Base-by-base conservation (phyloP, 2,888 invertebrate species). In the Stenoptilia bipunctidactyla region DNA sequence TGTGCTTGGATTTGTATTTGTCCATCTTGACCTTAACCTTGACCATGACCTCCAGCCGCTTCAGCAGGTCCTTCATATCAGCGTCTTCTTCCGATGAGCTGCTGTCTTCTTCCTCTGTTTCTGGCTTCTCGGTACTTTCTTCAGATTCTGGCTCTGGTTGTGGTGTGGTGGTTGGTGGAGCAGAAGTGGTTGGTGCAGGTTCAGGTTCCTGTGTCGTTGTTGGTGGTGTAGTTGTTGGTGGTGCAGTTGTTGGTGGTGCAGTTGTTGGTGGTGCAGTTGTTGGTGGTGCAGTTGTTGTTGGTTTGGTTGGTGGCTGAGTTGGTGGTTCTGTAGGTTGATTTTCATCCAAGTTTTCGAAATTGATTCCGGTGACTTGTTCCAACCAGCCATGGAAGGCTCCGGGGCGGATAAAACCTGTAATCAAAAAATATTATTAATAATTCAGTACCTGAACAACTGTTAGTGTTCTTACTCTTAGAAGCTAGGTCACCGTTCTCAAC, bases 321-420 rank as follows among this genome's bases (percentile, higher is more conserved):
- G 47, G 43, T 1, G 36, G 39, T 1, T 44, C 47, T 0, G 52
- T 58, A 20, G 57, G 60, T 41, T 70, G 67, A 2, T 58, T 45
- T 41, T 70, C 68, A 2, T 58, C 45, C 1, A 72, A 45, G 44
- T 64, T 66, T 30, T 77, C 73, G 36, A 79, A 80, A 44, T 80
- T 70, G 13, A 80, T 52, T 1, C 73, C 74, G 1, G 71, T 62
- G 2, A 73, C 42, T 34, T 66, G 44, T 15, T 51, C 45, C 39
- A 72, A 59, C 83, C 83, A 84, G 13, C 50, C 30, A 2, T 59
- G 66, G 66, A 74, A 84, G 1, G 76, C 76, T 15, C 73, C 79
- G 1, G 79, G 58, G 1, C 82, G 70, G 12, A 64, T 58, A 50
- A 82, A 83, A 47, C 74, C 83, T 77, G 51, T 1, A 44, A 34